Base-by-base conservation (phyloP, 2,113 vertebrate species). In the Hydropotes inermis region DNA sequence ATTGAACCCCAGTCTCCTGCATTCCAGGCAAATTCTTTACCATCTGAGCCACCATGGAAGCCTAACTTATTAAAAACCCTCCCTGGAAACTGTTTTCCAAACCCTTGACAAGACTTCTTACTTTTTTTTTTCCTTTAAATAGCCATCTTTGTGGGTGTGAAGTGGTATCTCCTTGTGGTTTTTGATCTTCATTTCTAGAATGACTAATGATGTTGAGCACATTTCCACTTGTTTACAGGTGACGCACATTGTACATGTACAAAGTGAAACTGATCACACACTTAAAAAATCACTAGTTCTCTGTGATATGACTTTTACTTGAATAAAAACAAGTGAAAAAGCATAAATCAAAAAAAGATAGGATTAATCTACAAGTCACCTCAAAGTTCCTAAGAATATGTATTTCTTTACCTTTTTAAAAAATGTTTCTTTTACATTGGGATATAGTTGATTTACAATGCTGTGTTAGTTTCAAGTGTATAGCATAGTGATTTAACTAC, bases 171-270 rank as follows among this genome's bases (percentile, higher is more conserved):
- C 52, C 6, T 11, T 16, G 4, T 15, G 43, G 11, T 70, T 17
- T 83, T 92, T 60, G 21, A 89, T 57, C 61, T 57, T 28, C n/a
- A 54, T 57, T 79, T 90, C 78, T 82, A 74, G 60, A 14, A 54
- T 15, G 86, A 67, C 45, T 12, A 39, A 30, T 5, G 15, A 39
- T 14, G 4, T 47, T 13, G 25, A 47, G 17, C 12, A 39, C 39
- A 30, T 61, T 87, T 67, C 4, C 13, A 2, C 11, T 7, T 33
- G 23, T 30, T 96, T 50, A 52, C n/a, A 50, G 6, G 33, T 45
- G 16, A 1, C 25, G 8, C 12, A n/a, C 16, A 27, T 0, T 45
- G 39, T 23, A 16, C 15, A 1, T 47, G 7, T 33, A 27, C 58
- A 36, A 39, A 82, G 47, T 58, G 52, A 15, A 50, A 50, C 36